phyloP scores from a whole-genome alignment of 64 coral and sea anemone genomes.

The Dendrophyllia cribrosa region DNA sequence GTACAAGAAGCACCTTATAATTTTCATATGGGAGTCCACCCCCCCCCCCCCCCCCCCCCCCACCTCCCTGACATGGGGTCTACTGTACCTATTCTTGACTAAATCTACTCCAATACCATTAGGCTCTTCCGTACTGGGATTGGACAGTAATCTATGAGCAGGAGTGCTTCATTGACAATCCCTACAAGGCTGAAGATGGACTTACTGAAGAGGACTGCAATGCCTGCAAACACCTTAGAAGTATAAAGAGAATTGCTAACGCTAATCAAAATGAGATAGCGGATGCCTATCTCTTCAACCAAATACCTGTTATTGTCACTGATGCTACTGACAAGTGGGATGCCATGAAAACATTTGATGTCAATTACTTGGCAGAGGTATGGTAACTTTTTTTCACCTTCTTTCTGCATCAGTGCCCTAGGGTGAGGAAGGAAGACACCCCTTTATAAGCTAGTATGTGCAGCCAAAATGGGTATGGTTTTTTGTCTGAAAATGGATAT shows the following conservation, averaged over 20 bases:
- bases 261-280: conserved; percentile 68
- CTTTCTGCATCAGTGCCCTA: no score
- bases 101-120: background rate
- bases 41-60: no score
- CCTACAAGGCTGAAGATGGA: conserved; percentile 72
- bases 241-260: conserved; percentile 32
- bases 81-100: no score
- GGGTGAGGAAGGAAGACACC: no score
- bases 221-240: conserved; percentile 60
- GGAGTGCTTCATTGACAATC: conserved; percentile 91
- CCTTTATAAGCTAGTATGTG: no score
- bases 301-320: conserved; percentile 78
- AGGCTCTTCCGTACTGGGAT: conserved; percentile 96
- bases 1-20: no score
- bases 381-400: no score
- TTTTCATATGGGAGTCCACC: no score
- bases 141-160: conserved; percentile 83
- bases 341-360: conserved; percentile 76
- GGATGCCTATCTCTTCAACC: conserved; percentile 66
- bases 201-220: conserved; percentile 85
- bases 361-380: conserved; percentile 86
- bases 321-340: conserved; percentile 88
- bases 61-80: no score
- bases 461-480: no score
- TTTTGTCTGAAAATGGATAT: no score